phyloP scores from a whole-genome alignment of 2,113 vertebrate genomes.

The Nycticryphes semicollaris region DNA sequence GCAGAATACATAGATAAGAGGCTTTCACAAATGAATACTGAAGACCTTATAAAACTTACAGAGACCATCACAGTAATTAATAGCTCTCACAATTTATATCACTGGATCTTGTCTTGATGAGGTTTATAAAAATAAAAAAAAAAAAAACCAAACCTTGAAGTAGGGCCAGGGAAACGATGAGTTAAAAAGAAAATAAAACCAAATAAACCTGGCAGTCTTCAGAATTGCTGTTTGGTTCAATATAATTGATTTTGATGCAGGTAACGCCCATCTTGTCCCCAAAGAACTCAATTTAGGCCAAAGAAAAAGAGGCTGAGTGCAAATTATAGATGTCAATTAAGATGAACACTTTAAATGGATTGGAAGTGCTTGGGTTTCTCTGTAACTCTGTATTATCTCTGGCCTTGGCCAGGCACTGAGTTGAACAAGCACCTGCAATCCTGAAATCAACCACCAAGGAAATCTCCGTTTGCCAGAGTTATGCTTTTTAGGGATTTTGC shows the following conservation, averaged over 20 bases:
- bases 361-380: background rate
- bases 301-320: background rate
- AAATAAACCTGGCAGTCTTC: background rate
- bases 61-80: constrained; percentile 11
- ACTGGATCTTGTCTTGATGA: background rate
- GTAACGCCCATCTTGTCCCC: background rate
- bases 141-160: background rate
- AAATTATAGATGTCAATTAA: background rate
- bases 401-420: background rate
- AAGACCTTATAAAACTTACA: background rate
- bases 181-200: background rate
- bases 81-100: background rate
- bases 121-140: background rate
- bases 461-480: background rate
- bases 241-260: background rate
- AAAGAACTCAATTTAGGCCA: background rate
- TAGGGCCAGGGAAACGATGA: background rate
- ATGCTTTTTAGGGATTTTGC: background rate
- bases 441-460: background rate
- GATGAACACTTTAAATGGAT: background rate
- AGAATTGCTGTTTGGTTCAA: background rate
- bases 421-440: background rate
- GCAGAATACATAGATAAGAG: background rate
- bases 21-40: background rate
- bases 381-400: background rate